phyloP scores from a whole-genome alignment of 2,888 invertebrate species.

The Doris montereyensis region DNA sequence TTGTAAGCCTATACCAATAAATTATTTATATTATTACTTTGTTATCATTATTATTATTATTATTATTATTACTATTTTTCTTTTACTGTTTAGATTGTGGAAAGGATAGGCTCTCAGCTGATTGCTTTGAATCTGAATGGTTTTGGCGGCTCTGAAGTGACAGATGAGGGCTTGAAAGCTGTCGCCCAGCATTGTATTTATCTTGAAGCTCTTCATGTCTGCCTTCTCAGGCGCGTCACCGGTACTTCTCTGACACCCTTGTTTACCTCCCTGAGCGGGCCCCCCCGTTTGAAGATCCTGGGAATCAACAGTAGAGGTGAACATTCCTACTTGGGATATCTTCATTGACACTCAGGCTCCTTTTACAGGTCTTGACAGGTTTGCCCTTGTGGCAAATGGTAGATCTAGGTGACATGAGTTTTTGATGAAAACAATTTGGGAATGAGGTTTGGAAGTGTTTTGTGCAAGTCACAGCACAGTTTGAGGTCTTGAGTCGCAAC shows the following conservation, averaged over 20 bases:
- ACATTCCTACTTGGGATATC: no score
- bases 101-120: slow-evolving; percentile 56
- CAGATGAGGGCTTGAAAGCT: slow-evolving; percentile 61
- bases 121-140: slow-evolving; percentile 63
- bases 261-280: slow-evolving; percentile 53
- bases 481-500: no score
- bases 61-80: no score
- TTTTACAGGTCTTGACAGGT: no score
- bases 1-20: neutral
- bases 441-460: no score
- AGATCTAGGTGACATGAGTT: no score
- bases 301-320: slow-evolving; percentile 54
- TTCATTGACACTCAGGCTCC: no score
- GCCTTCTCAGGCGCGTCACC: slow-evolving; percentile 55
- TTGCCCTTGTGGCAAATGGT: no score
- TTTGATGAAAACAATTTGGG: no score
- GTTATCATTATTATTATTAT: no score
- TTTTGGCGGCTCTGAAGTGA: slow-evolving; percentile 51
- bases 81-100: slow-evolving; percentile 53
- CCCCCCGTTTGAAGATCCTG: slow-evolving; percentile 52
- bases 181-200: slow-evolving; percentile 56
- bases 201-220: slow-evolving; percentile 57
- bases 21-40: no score
- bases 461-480: no score
- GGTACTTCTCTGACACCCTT: slow-evolving; percentile 56